These are phyloP conservation scores for Bombus superbus DNA, from an alignment of 1,140 invertebrate genomes.

Conservation along the genomic window DNA sequence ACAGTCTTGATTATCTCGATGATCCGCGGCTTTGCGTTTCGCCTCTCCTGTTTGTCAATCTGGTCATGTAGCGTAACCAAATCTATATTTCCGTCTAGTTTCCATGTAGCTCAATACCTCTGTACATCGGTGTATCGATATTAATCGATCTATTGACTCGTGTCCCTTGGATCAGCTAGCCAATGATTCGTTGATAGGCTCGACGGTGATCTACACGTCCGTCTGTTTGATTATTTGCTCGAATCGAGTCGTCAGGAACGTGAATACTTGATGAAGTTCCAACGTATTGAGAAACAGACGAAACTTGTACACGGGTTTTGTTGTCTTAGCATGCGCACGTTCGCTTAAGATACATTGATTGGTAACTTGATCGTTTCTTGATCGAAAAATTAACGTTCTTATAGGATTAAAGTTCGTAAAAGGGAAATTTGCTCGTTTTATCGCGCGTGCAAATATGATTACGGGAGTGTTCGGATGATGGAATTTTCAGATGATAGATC, in stretches of 20 bases:
- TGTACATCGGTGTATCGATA: not conserved
- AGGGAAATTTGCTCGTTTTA: not conserved
- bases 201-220: not conserved
- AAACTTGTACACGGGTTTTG: not conserved
- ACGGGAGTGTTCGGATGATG: not conserved
- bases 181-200: conserved; percentile 20
- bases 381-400: not conserved
- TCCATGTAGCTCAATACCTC: not conserved
- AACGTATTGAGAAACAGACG: not conserved
- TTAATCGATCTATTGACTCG: conserved; percentile 40
- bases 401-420: not conserved
- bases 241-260: conserved; percentile 4
- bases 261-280: conserved; percentile 16
- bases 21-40: not conserved
- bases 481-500: not conserved
- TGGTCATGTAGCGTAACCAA: not conserved
- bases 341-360: not conserved
- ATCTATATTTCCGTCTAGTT: not conserved
- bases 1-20: not conserved
- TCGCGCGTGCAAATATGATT: not conserved
- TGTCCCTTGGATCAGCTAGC: not conserved
- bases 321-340: not conserved
- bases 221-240: conserved; percentile 15
- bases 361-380: not conserved
- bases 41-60: not conserved